Percentiles rank a stretch among this genome's conserved stretches.
Evolutionary conservation across 2,888 invertebrate genomes (phyloP).

Genomic region (Patella pellucida): DNA sequence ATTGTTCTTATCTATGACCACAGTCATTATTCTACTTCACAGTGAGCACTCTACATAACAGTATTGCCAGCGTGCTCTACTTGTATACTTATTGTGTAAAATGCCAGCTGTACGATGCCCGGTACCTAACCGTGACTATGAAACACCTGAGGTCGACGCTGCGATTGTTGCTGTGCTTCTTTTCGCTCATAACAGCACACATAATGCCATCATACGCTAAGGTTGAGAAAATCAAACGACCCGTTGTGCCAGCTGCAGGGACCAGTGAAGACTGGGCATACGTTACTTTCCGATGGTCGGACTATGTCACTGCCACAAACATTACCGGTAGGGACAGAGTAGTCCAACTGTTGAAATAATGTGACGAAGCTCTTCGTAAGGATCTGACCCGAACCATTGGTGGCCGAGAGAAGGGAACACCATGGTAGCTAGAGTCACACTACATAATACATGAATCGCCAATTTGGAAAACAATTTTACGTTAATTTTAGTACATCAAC

Average conservation of each 20-base stretch:
- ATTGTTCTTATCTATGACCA: too few species aligned
- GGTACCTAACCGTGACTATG: slow-evolving; percentile 6
- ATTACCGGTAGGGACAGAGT: slow-evolving; percentile 30
- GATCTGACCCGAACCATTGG: slow-evolving; percentile 36
- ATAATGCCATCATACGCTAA: slow-evolving; percentile 14
- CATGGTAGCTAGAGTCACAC: slow-evolving; percentile 36
- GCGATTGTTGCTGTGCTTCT: slow-evolving; percentile 4
- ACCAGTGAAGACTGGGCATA: slow-evolving; percentile 34
- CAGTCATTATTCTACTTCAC: too few species aligned
- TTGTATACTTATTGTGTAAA: not conserved
- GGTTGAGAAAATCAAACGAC: slow-evolving; percentile 37
- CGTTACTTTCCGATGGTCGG: slow-evolving; percentile 35
- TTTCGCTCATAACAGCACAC: slow-evolving; percentile 14
- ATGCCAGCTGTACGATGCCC: slow-evolving; percentile 1
- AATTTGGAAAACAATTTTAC: too few species aligned
- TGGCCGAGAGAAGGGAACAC: slow-evolving; percentile 35
- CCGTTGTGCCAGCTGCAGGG: slow-evolving; percentile 26
- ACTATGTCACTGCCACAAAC: slow-evolving; percentile 41
- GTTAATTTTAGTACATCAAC: too few species aligned
- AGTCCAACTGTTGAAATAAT: slow-evolving; percentile 42
- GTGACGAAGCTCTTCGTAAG: slow-evolving; percentile 37
- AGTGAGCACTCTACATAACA: too few species aligned
- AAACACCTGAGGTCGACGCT: not conserved
- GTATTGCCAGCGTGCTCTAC: too few species aligned
- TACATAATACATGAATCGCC: slow-evolving; percentile 35